Evolutionary conservation across 2,888 invertebrate species (phyloP), one percentile per base, ranked within the genome.

Genomic region (Orthosia gothica): DNA sequence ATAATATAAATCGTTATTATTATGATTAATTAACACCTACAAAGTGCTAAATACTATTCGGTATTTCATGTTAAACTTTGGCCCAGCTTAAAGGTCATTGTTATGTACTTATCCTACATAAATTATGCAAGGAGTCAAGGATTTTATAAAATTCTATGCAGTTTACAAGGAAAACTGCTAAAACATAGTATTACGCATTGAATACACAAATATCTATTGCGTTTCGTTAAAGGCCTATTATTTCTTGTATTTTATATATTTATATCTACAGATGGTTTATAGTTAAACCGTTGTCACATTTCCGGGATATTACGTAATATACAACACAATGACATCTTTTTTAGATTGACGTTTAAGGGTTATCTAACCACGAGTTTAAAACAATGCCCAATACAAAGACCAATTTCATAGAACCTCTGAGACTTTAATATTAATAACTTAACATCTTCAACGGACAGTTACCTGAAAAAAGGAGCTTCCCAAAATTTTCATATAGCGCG

Each of bases 401-500:
- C 23, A 16, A 15, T 1, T 16, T 9, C 45, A 20, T 26, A 3
- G 16, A 12, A 40, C 40, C 40, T 40, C 9, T 40, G 40, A 9
- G 40, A 9, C 40, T 40, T 40, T 7, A 9, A 40, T 40, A 9
- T 40, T 40, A 9, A 40, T 40, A 9, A 54, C 18, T n/a, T 49
- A 26, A 79, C 40, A 64, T 23, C 4, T 57, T 26, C 20, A 20
- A 5, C 13, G 20, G 13, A 40, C 16, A 5, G 13, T 32, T 57
- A 47, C 11, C 26, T 26, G 26, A 23, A 18, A 49, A 49, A 49
- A 49, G 23, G 18, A 20, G 50, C 26, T 26, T 12, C 16, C 16
- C 0, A 52, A 32, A 40, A 20, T 40, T 13, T 0, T 1, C 0
- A 3, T 26, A 18, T 45, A 40, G 59, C 91, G 92, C 94, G 94